Evolutionary conservation across 2,888 invertebrate species (phyloP), one percentile per base, ranked within the genome.

Genomic region (Prenolepis imparis): DNA sequence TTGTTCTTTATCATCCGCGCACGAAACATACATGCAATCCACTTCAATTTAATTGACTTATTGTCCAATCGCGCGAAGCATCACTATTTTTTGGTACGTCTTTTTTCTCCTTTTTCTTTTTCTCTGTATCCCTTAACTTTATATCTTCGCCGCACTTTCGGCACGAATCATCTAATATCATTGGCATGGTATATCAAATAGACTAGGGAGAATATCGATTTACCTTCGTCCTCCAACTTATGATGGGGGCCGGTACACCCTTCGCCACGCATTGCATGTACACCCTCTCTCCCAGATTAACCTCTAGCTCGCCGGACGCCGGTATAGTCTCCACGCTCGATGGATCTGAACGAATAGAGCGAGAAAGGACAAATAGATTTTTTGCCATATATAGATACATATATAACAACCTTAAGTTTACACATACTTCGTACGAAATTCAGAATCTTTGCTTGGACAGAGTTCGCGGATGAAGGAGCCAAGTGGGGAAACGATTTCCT

Each of bases 221-320:
- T 94, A 96, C 96, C 94, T 96, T 95, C 88, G 95, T 95, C 0
- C 95, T 96, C 98, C 98, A 98, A 12, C 96, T 96, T 44, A 98
- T 96, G 3, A 96, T 95, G 0, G 98, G 98, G 48, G 95, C 94
- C 0, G 98, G 98, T 0, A 96, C 96, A 0, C 98, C 98, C 2
- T 95, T 95, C 9, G 97, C 96, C 83, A 96, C 96, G 91, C 98
- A 98, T 0, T 96, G 96, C 91, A 98, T 97, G 91, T 96, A 96
- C 36, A 97, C 97, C 92, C 96, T 96, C 44, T 97, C 97, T 0
- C 97, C 97, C 68, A 97, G 96, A 75, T 96, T 96, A 0, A 97
- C 96, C 93, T 97, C 97, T 21, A 98, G 92, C 87, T 96, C 96
- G 0, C 97, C 97, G 21, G 96, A 96, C 15, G 96, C 96, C 0